Evolutionary conservation across 1,140 invertebrate genomes (phyloP).

Genomic region (Stegodyphus dumicola): DNA sequence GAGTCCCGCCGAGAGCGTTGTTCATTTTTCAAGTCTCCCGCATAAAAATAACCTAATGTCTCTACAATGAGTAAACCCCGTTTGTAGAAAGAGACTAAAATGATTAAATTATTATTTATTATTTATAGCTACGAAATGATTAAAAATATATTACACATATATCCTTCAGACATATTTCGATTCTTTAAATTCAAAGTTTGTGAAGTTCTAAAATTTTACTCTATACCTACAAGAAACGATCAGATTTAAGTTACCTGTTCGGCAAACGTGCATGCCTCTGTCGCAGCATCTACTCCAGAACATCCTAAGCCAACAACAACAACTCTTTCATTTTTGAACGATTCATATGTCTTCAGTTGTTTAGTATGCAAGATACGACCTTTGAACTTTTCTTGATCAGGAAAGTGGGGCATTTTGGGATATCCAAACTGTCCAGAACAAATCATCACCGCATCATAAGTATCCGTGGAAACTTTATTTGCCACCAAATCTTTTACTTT

Average conservation of each 20-base stretch:
- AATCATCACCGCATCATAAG: slow-evolving; percentile 61
- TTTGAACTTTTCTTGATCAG: slow-evolving; percentile 63
- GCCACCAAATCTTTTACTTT: slow-evolving; percentile 62
- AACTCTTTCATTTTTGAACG: slow-evolving; percentile 66
- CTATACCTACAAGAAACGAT: too few species aligned
- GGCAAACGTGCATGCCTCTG: slow-evolving; percentile 60
- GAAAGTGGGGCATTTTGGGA: slow-evolving; percentile 65
- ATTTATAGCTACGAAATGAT: too few species aligned
- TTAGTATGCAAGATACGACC: slow-evolving; percentile 67
- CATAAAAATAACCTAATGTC: too few species aligned
- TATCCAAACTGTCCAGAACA: slow-evolving; percentile 66
- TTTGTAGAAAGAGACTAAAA: too few species aligned
- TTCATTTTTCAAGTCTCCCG: too few species aligned
- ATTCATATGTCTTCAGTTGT: slow-evolving; percentile 65
- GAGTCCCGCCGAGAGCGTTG: too few species aligned
- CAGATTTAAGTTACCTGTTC: slow-evolving; percentile 41
- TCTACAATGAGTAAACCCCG: too few species aligned
- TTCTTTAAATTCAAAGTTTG: too few species aligned
- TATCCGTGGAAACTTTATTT: slow-evolving; percentile 6
- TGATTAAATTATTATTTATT: too few species aligned
- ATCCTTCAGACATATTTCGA: too few species aligned
- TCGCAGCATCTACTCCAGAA: slow-evolving; percentile 62
- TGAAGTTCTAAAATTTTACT: too few species aligned
- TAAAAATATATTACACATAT: too few species aligned
- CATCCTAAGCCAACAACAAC: slow-evolving; percentile 68